Evolutionary conservation across 2,113 vertebrate genomes (phyloP).

Genomic region (Callionymus lyra): DNA sequence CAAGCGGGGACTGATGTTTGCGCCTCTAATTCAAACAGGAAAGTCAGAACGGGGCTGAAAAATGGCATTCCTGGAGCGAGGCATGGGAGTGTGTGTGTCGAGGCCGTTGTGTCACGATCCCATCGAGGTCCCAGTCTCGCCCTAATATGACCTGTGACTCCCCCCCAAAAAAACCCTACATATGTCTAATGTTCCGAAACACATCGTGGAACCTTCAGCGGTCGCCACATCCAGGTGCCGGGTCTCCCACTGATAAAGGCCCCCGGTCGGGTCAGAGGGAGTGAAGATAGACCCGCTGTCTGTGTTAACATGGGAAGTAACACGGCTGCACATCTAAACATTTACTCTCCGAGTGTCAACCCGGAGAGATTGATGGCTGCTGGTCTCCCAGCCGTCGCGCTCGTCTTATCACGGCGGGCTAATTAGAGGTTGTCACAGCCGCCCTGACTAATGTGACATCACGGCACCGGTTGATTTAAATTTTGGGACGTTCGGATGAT

Average conservation of each 20-base stretch:
- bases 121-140: slow-evolving; percentile 32
- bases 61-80: slow-evolving; percentile 48
- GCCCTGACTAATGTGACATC: slow-evolving; percentile 18
- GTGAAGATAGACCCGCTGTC: slow-evolving; percentile 14
- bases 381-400: slow-evolving; percentile 9
- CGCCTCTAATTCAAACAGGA: slow-evolving; percentile 58
- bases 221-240: slow-evolving; percentile 52
- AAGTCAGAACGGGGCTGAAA: slow-evolving; percentile 48
- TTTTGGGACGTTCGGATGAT: too few relatives aligned
- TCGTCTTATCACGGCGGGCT: slow-evolving; percentile 32
- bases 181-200: slow-evolving; percentile 4
- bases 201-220: not conserved
- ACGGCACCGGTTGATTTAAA: not conserved
- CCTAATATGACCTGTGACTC: slow-evolving; percentile 35
- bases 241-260: slow-evolving; percentile 45
- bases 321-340: slow-evolving; percentile 50
- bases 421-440: slow-evolving; percentile 23
- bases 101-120: slow-evolving; percentile 39
- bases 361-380: slow-evolving; percentile 32
- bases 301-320: slow-evolving; percentile 49
- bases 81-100: slow-evolving; percentile 12
- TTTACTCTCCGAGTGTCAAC: slow-evolving; percentile 32
- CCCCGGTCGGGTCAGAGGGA: slow-evolving; percentile 28
- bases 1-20: slow-evolving; percentile 48
- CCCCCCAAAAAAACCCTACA: not conserved